A percentile compares a stretch with the other conserved stretches of the same genome.
phyloP scores from a whole-genome alignment of 2,113 vertebrate genomes.

The Laticauda laticaudata region DNA sequence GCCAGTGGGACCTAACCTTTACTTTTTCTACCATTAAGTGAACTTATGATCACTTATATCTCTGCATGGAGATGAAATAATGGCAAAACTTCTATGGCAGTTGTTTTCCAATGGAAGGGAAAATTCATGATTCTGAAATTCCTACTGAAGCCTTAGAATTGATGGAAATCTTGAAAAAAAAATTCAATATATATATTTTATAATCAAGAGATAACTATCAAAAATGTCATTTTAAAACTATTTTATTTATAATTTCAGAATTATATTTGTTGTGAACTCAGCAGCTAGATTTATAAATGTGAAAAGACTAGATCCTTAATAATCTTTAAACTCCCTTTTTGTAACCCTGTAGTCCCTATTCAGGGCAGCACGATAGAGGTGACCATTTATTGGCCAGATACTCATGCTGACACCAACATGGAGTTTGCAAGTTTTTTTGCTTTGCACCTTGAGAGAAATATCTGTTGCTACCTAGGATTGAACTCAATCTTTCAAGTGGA shows the following conservation, averaged over 20 bases:
- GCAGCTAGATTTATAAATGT: background rate
- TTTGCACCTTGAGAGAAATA: background rate
- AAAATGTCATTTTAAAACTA: background rate
- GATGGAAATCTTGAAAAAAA: background rate
- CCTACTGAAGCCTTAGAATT: background rate
- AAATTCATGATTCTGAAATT: background rate
- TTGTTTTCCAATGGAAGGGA: background rate
- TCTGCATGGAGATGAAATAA: background rate
- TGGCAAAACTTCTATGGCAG: background rate
- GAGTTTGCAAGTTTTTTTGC: background rate
- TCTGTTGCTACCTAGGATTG: background rate
- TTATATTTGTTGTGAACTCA: background rate
- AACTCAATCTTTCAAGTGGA: background rate
- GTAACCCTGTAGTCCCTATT: background rate
- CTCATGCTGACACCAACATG: background rate
- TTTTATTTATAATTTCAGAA: background rate
- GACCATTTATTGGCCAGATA: background rate
- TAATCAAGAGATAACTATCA: background rate
- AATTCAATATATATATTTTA: background rate
- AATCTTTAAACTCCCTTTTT: background rate
- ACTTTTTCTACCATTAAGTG: background rate
- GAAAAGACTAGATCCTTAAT: background rate
- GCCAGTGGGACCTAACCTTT: no score
- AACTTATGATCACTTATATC: background rate
- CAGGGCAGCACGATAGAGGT: background rate